Conservation (phyloP, 2,113 vertebrate species). For the Glaucomys volans region DNA sequence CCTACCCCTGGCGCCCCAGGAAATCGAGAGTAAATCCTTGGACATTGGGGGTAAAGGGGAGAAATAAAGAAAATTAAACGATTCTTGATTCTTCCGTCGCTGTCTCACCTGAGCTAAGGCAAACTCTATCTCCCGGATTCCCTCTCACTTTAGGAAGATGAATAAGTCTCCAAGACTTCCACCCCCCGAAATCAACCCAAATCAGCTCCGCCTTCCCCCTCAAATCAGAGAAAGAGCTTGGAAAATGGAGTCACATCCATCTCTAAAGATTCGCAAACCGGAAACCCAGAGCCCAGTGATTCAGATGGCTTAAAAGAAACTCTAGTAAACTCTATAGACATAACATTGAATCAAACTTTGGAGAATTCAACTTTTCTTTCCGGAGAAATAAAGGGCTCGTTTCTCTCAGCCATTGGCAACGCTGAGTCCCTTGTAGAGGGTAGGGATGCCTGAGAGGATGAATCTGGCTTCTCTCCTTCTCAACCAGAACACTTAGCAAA, state of each 20-base stretch:
- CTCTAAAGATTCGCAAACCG: slow-evolving; percentile 67
- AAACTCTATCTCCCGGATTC: not conserved
- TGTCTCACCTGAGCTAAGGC: slow-evolving; percentile 34
- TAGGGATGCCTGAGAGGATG: not conserved
- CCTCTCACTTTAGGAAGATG: slow-evolving; percentile 65
- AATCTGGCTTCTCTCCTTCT: slow-evolving; percentile 66
- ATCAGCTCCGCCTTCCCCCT: slow-evolving; percentile 78
- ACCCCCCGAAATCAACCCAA: slow-evolving; percentile 68
- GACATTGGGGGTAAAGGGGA: not conserved
- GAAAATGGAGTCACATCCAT: slow-evolving; percentile 79
- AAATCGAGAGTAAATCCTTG: not conserved
- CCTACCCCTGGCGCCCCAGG: not conserved
- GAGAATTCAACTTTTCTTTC: slow-evolving; percentile 73
- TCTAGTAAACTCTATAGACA: slow-evolving; percentile 10
- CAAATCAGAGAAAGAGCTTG: slow-evolving; percentile 78
- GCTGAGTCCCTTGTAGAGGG: not conserved
- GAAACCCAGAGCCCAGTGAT: slow-evolving; percentile 60
- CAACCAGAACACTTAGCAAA: slow-evolving; percentile 60
- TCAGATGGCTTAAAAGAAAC: slow-evolving; percentile 41
- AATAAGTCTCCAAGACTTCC: slow-evolving; percentile 53
- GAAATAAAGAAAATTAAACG: not conserved
- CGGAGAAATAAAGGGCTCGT: slow-evolving; percentile 15
- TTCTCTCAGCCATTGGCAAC: not conserved
- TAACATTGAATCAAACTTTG: slow-evolving; percentile 72
- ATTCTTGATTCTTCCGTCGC: not conserved